These are phyloP conservation scores for Bactericera cockerelli DNA, from an alignment of 1,140 invertebrate species.

Conservation along the genomic window DNA sequence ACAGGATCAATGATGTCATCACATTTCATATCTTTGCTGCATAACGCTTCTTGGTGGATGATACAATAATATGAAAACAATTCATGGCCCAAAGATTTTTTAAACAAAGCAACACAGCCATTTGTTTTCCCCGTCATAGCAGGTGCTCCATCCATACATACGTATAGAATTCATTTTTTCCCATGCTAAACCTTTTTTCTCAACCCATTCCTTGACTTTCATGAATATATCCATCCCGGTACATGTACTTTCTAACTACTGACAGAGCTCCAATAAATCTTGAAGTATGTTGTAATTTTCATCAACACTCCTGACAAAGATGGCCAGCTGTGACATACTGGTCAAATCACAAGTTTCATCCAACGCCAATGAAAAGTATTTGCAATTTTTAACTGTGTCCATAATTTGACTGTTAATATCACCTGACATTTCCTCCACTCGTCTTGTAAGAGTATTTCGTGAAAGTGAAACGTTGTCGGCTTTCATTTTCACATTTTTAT, in stretches of 20 bases:
- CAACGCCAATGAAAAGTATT: constrained; percentile 12
- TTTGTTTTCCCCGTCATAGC: constrained; percentile 1
- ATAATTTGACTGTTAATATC: constrained; percentile 7
- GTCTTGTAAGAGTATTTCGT: no score
- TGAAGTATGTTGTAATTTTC: no score
- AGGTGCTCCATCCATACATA: constrained; percentile 9
- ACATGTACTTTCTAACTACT: no score
- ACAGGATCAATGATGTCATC: neutral
- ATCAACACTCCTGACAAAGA: neutral
- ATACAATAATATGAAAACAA: constrained; percentile 26
- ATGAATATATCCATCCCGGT: no score
- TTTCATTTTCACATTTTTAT: no score
- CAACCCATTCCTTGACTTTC: no score
- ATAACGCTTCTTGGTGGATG: constrained; percentile 25
- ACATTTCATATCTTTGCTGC: constrained; percentile 15
- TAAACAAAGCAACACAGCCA: no score
- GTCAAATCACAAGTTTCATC: constrained; percentile 12
- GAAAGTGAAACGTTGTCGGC: no score
- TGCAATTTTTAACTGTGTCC: neutral
- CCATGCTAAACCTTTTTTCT: no score
- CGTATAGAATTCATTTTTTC: constrained; percentile 3
- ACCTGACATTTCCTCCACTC: neutral
- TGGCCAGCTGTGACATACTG: neutral
- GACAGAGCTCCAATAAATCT: no score
- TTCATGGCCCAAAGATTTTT: constrained; percentile 4